Evolutionary conservation across 2,888 invertebrate genomes (phyloP), one percentile per base, ranked within the genome.

Genomic region (Acholoe squamosa): DNA sequence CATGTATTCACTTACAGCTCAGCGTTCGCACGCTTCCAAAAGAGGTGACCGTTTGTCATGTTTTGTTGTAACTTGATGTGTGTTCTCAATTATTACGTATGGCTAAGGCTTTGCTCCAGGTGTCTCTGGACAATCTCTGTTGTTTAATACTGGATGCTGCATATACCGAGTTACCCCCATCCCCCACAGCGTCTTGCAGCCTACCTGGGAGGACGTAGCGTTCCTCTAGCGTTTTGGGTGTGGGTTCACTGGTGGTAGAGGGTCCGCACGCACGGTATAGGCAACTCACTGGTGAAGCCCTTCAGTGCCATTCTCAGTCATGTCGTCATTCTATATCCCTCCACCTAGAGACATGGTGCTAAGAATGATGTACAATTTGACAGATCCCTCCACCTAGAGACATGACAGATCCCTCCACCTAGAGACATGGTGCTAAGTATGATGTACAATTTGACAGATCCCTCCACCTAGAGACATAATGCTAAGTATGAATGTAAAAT

Each of bases 21-120:
- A 86, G 54, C 52, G 86, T 86, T 16, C 86, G 86, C 86, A 86
- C 86, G 86, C 86, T 86, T 86, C 86, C 86, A 86, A 86, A 86
- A 52, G 86, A 86, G 86, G 86, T 86, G 86, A 86, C 52, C 52
- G 84, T 84, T 84, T 86, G 86, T 86, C 56, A 86, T 86, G 86
- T 5, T 80, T 43, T 86, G 86, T 86, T 56, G 56, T 86, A 28
- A 84, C 56, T 86, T 52, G 25, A 52, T 86, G 86, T 54, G 86
- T 86, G 86, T 86, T 86, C 86, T 28, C 86, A 14, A 1, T 19
- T 43, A 25, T 76, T 76, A 76, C 5, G 76, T 76, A 86, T 54
- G 52, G 86, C 56, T 86, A 86, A 54, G 86, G 86, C 86, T 86
- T 54, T 86, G 28, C 25, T 86, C 86, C 25, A 14, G 28, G 80